A percentile compares a stretch with the other conserved stretches of the same genome.
These are phyloP conservation scores for Pandemis corylana DNA, from an alignment of 2,888 invertebrate species.

Conservation along the genomic window DNA sequence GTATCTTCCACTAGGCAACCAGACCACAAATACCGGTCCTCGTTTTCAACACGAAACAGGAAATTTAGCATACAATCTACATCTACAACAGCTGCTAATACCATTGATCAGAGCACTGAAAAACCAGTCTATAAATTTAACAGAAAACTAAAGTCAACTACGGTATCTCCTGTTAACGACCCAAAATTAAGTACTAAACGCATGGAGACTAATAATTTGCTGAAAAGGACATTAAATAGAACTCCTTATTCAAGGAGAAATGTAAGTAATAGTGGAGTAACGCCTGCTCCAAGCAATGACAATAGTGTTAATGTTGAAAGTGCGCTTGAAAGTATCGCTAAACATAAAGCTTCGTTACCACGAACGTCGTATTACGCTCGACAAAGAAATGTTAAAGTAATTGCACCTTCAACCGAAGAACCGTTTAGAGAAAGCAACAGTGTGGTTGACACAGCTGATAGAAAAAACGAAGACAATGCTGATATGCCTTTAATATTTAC, in stretches of 20 bases:
- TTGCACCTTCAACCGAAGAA: slow-evolving; percentile 51
- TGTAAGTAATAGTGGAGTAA: slow-evolving; percentile 50
- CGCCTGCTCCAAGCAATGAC: slow-evolving; percentile 45
- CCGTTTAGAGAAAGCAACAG: slow-evolving; percentile 45
- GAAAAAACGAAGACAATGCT: slow-evolving; percentile 59
- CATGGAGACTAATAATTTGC: slow-evolving; percentile 53
- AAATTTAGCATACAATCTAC: slow-evolving; percentile 61
- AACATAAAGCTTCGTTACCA: slow-evolving; percentile 59
- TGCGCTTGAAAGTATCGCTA: slow-evolving; percentile 48
- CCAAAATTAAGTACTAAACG: slow-evolving; percentile 54
- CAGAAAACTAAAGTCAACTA: slow-evolving; percentile 71
- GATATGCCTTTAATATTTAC: slow-evolving; percentile 71
- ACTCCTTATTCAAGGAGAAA: slow-evolving; percentile 68
- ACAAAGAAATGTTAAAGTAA: slow-evolving; percentile 58
- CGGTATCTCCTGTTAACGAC: slow-evolving; percentile 57
- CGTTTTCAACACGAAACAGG: slow-evolving; percentile 63
- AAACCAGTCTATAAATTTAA: slow-evolving; percentile 66
- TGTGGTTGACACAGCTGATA: slow-evolving; percentile 50
- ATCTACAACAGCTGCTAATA: slow-evolving; percentile 49
- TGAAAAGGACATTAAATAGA: slow-evolving; percentile 64
- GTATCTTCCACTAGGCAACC: slow-evolving; percentile 18
- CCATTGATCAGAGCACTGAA: slow-evolving; percentile 52
- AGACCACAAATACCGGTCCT: slow-evolving; percentile 55
- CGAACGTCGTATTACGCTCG: slow-evolving; percentile 74
- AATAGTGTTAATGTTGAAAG: slow-evolving; percentile 46